These are phyloP conservation scores for Streblospio benedicti DNA, from an alignment of 1,140 invertebrate genomes.

Conservation along the genomic window DNA sequence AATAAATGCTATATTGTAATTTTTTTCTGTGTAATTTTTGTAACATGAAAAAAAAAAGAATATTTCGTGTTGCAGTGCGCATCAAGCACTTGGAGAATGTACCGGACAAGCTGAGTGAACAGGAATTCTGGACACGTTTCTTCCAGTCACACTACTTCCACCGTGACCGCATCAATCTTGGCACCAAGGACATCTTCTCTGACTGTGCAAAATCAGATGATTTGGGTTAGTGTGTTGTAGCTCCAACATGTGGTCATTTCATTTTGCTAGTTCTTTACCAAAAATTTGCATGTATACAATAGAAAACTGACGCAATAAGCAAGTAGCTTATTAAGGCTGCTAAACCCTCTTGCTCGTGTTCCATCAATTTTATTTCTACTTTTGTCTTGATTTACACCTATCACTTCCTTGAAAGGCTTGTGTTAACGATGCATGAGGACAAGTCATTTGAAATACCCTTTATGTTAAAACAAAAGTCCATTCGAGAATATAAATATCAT, in stretches of 20 bases:
- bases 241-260: not conserved
- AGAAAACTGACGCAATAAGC: too few species aligned
- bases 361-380: too few species aligned
- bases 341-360: too few species aligned
- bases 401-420: too few species aligned
- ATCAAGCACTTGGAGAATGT: conserved; percentile 95
- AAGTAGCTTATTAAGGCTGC: too few species aligned
- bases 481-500: too few species aligned
- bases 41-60: conserved; percentile 1
- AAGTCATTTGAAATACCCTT: too few species aligned
- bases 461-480: too few species aligned
- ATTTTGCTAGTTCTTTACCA: not conserved
- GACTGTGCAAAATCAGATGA: conserved; percentile 95
- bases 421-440: too few species aligned
- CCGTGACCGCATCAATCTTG: conserved; percentile 79
- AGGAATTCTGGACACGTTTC: conserved; percentile 98
- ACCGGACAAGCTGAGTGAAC: conserved; percentile 85
- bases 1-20: conserved; percentile 3
- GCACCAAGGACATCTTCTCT: conserved; percentile 79
- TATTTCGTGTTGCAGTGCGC: conserved; percentile 57
- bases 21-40: conserved; percentile 10
- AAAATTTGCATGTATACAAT: not conserved
- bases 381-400: too few species aligned
- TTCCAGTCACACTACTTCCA: conserved; percentile 99
- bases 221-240: conserved; percentile 50